Evolutionary conservation across 2,113 vertebrate genomes (phyloP).

Genomic region (Brachirus orientalis): DNA sequence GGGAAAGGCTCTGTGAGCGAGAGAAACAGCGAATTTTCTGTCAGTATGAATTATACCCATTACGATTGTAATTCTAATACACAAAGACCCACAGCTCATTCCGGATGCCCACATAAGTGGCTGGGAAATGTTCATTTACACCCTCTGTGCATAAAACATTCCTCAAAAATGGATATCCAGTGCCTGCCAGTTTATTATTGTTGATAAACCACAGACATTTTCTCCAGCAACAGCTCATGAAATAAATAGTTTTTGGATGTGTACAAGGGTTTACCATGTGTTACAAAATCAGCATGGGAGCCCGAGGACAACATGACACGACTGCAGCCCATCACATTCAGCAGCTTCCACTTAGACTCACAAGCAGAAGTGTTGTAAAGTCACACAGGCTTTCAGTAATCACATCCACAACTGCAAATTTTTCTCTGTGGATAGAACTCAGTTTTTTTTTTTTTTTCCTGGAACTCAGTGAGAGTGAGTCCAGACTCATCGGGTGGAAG

Average conservation of each 20-base stretch:
- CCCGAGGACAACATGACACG: constrained; percentile 5
- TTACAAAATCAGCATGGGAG: background rate
- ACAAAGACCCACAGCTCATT: background rate
- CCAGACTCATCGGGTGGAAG: background rate
- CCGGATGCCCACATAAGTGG: background rate
- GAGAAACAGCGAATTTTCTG: constrained; percentile 9
- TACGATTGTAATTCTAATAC: constrained; percentile 11
- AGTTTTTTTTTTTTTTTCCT: constrained; percentile 16
- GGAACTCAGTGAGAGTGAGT: constrained; percentile 13
- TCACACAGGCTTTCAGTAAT: constrained; percentile 42
- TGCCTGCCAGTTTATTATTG: background rate
- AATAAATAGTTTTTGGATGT: background rate
- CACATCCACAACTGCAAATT: constrained; percentile 25
- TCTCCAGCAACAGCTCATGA: background rate
- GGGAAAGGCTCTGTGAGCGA: background rate
- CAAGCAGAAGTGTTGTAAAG: constrained; percentile 28
- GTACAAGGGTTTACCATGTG: background rate
- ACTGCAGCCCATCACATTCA: background rate
- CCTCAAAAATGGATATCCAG: background rate
- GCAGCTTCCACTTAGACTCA: background rate
- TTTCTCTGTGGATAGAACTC: constrained; percentile 38
- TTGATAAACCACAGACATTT: constrained; percentile 10
- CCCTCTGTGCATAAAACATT: background rate
- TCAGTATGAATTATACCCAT: constrained; percentile 26
- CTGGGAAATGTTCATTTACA: constrained; percentile 5